These are phyloP conservation scores for Xestia xanthographa DNA, from an alignment of 2,888 invertebrate genomes.

Conservation along the genomic window DNA sequence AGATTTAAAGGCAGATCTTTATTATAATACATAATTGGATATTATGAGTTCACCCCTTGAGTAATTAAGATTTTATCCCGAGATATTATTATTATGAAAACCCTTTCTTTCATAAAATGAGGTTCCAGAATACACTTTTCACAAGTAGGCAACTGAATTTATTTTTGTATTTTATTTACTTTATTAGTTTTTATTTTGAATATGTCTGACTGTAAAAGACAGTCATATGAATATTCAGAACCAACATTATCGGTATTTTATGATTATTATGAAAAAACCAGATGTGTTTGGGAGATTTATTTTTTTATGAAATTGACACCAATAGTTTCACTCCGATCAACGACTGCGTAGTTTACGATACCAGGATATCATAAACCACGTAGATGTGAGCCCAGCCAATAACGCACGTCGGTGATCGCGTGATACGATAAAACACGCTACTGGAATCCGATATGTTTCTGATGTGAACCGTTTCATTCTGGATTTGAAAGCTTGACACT, in stretches of 20 bases:
- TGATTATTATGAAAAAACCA: neutral
- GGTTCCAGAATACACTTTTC: neutral
- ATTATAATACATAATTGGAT: slow-evolving; percentile 2
- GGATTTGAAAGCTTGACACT: slow-evolving; percentile 43
- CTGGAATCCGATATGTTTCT: slow-evolving; percentile 54
- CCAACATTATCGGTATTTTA: neutral
- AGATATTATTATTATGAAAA: neutral
- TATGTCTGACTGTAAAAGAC: neutral
- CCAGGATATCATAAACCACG: slow-evolving; percentile 47
- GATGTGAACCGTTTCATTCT: slow-evolving; percentile 44
- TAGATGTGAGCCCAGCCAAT: slow-evolving; percentile 49
- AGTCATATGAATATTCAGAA: neutral
- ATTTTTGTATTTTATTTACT: neutral
- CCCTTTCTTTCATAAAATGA: slow-evolving; percentile 12
- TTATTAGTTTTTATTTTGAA: neutral
- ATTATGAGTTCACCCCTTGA: slow-evolving; percentile 14
- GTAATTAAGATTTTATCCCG: slow-evolving; percentile 36
- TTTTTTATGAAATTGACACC: neutral
- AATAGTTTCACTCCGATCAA: neutral
- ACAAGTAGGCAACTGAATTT: neutral
- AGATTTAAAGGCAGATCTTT: neutral
- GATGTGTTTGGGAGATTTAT: neutral
- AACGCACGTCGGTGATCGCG: slow-evolving; percentile 53
- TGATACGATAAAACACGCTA: slow-evolving; percentile 54
- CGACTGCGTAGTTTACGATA: slow-evolving; percentile 30